phyloP scores from a whole-genome alignment of 2,888 invertebrate species.

The Sepioteuthis lessoniana region DNA sequence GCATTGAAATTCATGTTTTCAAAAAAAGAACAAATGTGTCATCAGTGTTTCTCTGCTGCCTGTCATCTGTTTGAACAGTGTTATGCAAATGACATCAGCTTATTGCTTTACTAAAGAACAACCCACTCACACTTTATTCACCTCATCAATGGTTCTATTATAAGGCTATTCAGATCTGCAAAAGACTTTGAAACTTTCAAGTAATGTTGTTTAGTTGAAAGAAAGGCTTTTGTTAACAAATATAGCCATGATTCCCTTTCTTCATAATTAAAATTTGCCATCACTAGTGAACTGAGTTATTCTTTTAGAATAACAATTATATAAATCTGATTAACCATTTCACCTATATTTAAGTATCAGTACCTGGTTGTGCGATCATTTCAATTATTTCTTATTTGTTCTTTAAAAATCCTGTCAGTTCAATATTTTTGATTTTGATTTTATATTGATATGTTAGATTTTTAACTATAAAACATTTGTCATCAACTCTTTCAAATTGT shows the following conservation, averaged over 20 bases:
- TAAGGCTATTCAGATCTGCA: not conserved
- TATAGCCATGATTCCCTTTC: not conserved
- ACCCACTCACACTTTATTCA: not conserved
- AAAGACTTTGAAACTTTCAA: not conserved
- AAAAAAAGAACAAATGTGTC: constrained; percentile 13
- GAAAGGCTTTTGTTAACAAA: not conserved
- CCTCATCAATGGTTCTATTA: constrained; percentile 8
- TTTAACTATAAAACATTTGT: not conserved
- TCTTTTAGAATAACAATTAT: not conserved
- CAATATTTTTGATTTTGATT: not conserved
- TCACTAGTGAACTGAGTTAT: not conserved
- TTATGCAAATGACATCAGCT: not conserved
- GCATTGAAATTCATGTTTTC: not conserved
- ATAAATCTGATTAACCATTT: not conserved
- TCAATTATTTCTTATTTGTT: not conserved
- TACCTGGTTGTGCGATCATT: not conserved
- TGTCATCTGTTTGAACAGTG: constrained; percentile 10
- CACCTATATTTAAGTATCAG: not conserved
- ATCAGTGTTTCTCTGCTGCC: not conserved
- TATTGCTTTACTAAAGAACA: constrained; percentile 24
- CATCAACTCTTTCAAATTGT: not conserved
- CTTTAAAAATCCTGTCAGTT: not conserved
- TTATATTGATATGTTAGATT: not conserved
- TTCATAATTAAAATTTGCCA: not conserved
- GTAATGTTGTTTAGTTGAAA: not conserved